phyloP scores from a whole-genome alignment of 2,888 invertebrate genomes.

The Leptopterna dolabrata region DNA sequence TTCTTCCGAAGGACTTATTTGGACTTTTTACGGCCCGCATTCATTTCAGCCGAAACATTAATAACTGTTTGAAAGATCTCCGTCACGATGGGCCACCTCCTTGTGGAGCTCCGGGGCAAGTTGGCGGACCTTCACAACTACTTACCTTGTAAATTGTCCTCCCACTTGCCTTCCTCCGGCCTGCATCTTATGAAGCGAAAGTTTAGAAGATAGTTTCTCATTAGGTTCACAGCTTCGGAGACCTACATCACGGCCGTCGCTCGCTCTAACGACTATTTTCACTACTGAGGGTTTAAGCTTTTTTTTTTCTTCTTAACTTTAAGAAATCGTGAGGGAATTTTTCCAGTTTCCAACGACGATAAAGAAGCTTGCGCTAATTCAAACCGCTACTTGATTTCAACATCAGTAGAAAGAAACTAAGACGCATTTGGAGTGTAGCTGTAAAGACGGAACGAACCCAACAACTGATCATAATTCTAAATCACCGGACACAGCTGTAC shows the following conservation, averaged over 20 bases:
- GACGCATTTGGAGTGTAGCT: not conserved
- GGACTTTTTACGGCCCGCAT: no score
- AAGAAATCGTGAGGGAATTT: not conserved
- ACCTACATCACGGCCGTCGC: not conserved
- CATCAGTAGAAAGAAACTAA: not conserved
- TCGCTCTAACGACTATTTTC: slow-evolving; percentile 28
- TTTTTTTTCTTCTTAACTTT: not conserved
- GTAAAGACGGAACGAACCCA: not conserved
- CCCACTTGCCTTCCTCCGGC: not conserved
- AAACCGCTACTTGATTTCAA: not conserved
- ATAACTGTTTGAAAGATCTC: not conserved
- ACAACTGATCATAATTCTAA: not conserved
- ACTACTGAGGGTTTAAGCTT: not conserved
- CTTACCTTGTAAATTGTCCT: not conserved
- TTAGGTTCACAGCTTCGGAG: not conserved
- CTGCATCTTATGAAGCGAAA: not conserved
- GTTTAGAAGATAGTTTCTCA: slow-evolving; percentile 23
- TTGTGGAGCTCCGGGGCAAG: not conserved
- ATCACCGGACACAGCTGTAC: not conserved
- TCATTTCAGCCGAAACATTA: not conserved
- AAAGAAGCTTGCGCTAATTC: not conserved
- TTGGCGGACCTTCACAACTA: not conserved
- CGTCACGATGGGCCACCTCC: not conserved
- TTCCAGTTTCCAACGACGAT: not conserved
- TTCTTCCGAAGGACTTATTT: no score